Base-by-base conservation (phyloP, 2,888 invertebrate species). In the Caenorhabditis uteleia region DNA sequence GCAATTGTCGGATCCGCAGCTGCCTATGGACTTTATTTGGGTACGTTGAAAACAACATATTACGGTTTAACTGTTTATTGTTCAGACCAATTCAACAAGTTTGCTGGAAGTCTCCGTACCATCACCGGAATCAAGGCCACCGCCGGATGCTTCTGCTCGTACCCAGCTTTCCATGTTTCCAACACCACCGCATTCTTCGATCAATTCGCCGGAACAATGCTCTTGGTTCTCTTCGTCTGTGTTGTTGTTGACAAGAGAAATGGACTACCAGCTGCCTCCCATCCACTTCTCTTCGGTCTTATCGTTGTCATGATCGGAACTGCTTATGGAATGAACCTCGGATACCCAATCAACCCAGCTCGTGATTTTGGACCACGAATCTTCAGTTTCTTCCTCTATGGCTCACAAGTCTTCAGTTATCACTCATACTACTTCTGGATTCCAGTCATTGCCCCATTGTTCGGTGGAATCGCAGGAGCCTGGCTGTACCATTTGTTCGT, bases 291-390 rank as follows among this genome's bases (percentile, higher is more conserved):
- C 43, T 76, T 80, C 61, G 80, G 80, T 23, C 65, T 80, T n/a
- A 70, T 74, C 20, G 65, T 80, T 50, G 66, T 80, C 47, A 72
- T 80, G 69, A 77, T 80, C 57, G 78, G 71, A 58, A 68, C 61
- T 31, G 70, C 70, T 12, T 75, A 65, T 47, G 77, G 78, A 50
- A 70, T 80, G 71, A 79, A 77, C 50, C 59, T 75, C 33, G 76
- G 77, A 39, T 75, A 69, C 55, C 75, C 75, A 42, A 77, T 80
- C 65, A 80, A 80, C 62, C 80, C 80, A 26, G 80, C 80, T 55
- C 62, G 80, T 61, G 80, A 80, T 47, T 61, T 80, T 53, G 80
- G 80, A 46, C 80, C 80, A 25, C 74, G 80, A 33, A 51, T 80
- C 46, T 77, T 80, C 66, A 68, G 73, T 26, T 64, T 29, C 49